phyloP scores from a whole-genome alignment of 2,888 invertebrate species.

The Drosophila multiciliata region DNA sequence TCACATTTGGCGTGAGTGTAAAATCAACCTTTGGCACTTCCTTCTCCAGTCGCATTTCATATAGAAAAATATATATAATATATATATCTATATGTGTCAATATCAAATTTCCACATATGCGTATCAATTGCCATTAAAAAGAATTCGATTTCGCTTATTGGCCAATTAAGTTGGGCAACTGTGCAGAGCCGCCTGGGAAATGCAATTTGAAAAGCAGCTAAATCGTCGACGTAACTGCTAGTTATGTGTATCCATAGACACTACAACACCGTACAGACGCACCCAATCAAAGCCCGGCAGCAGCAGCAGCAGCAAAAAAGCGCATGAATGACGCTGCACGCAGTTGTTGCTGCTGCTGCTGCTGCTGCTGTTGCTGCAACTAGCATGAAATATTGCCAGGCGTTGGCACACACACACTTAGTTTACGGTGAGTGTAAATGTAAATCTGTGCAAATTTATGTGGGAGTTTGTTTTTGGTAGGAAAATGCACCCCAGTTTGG shows the following conservation, averaged over 20 bases:
- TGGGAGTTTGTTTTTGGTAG: constrained; percentile 57
- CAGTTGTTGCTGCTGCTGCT: constrained; percentile 16
- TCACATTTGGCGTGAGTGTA: constrained; percentile 56
- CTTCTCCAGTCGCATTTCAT: constrained; percentile 20
- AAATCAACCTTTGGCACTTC: constrained; percentile 71
- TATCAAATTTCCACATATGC: constrained; percentile 30
- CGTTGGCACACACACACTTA: constrained; percentile 33
- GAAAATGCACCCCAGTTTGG: constrained; percentile 9
- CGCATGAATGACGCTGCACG: constrained; percentile 46
- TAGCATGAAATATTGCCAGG: constrained; percentile 64
- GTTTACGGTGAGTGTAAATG: constrained; percentile 43
- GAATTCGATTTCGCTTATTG: constrained; percentile 18
- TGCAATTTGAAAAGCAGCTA: constrained; percentile 27
- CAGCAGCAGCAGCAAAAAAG: constrained; percentile 24
- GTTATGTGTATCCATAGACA: constrained; percentile 20
- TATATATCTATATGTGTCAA: constrained; percentile 14
- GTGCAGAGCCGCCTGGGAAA: constrained; percentile 36
- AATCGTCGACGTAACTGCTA: constrained; percentile 23
- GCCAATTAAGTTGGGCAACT: constrained; percentile 48
- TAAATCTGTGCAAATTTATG: constrained; percentile 68
- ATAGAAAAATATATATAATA: background rate
- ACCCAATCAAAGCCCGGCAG: constrained; percentile 33
- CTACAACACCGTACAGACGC: constrained; percentile 25
- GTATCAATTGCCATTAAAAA: constrained; percentile 14
- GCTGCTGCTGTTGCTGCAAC: constrained; percentile 25